phyloP scores from a whole-genome alignment of 2,797 vertebrate genomes.

The Mallotus villosus region DNA sequence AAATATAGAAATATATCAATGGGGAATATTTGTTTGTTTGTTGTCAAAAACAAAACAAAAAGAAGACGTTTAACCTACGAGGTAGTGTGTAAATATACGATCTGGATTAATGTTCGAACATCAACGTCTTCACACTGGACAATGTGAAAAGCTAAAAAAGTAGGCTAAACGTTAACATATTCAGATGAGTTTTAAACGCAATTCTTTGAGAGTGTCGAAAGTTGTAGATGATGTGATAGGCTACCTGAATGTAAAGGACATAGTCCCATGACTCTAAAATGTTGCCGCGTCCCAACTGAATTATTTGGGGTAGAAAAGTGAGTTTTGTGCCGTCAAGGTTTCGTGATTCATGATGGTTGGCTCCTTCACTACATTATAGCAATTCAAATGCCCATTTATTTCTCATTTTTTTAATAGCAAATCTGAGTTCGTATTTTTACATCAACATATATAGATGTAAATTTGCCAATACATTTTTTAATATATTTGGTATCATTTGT shows the following conservation, averaged over 20 bases:
- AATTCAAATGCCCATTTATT: not conserved
- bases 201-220: not conserved
- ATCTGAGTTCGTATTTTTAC: not conserved
- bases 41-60: not conserved
- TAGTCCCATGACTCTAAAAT: too few relatives aligned
- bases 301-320: not conserved
- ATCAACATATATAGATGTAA: not conserved
- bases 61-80: not conserved
- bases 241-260: not conserved
- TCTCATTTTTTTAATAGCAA: not conserved
- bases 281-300: too few relatives aligned
- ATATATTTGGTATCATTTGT: too few relatives aligned
- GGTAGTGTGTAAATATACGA: not conserved
- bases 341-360: not conserved
- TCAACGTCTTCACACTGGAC: conserved; percentile 72
- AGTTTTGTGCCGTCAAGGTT: not conserved
- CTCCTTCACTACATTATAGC: not conserved
- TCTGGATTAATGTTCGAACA: conserved; percentile 60
- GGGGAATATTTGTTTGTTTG: not conserved
- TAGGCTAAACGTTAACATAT: not conserved
- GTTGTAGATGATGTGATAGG: not conserved
- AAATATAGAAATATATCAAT: not conserved
- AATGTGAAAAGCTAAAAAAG: conserved; percentile 48
- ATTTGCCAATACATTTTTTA: too few relatives aligned
- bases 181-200: not conserved